Evolutionary conservation across 1,140 invertebrate species (phyloP), one percentile per base, ranked within the genome.

Genomic region (Diorhabda carinulata): DNA sequence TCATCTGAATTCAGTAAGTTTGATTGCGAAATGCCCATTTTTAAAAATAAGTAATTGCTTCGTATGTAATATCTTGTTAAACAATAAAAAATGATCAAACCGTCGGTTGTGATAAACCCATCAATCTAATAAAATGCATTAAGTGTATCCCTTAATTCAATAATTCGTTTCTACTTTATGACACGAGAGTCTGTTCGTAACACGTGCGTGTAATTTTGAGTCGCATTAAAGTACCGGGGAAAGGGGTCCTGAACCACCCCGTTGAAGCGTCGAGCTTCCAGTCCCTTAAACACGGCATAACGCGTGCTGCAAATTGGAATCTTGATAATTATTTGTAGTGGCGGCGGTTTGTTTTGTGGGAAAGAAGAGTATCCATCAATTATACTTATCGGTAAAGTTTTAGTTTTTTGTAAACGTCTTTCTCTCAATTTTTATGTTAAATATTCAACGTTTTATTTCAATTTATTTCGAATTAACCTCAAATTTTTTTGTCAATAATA

Each of bases 251-350:
- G 25, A 52, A 52, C 47, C 47, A n/a, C 47, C 47, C 47, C 25
- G 25, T 25, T 25, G 0, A 4, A 52, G 47, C 47, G 47, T 6
- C 47, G 47, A 8, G 47, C n/a, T 3, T 6, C n/a, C 47, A 8
- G 47, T 52, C 47, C 47, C 47, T 52, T 52, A 52, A 2, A 52
- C 45, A 52, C n/a, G 47, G 47, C 47, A 52, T 52, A 52, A 52
- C 47, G 47, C 47, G 47, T 52, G 47, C 47, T 6, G 47, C 47
- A 52, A 52, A 52, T 52, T 52, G 47, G 47, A 52, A 52, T 52
- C 47, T 52, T 52, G 47, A 52, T 52, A 52, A 52, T 52, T 52
- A 52, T 52, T 52, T 52, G 47, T 52, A 52, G 47, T 52, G 47
- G 47, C 47, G n/a, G 47, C 47, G 47, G 47, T 52, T 52, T 52